A percentile compares a stretch with the other conserved stretches of the same genome.
phyloP scores from a whole-genome alignment of 2,797 vertebrate species.

The Crenuchus spilurus region DNA sequence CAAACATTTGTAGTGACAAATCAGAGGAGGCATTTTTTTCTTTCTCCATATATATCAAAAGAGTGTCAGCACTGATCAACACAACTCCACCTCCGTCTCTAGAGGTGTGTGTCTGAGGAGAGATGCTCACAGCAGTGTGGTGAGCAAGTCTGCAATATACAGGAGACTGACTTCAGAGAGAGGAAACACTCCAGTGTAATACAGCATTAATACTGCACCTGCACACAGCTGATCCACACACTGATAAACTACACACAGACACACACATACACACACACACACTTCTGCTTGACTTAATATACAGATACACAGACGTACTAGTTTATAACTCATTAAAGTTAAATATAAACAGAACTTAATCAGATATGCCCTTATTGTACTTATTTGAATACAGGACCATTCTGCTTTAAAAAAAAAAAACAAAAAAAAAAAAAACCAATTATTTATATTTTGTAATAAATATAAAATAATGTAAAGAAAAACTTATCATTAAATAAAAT shows the following conservation, averaged over 20 bases:
- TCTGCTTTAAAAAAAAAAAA: no score
- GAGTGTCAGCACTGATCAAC: constrained; percentile 5
- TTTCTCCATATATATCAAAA: constrained; percentile 30
- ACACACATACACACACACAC: background rate
- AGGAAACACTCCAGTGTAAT: background rate
- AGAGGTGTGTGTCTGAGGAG: no score
- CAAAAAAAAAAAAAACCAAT: no score
- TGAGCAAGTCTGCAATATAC: background rate
- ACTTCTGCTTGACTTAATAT: no score
- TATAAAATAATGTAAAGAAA: no score
- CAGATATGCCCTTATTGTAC: no score
- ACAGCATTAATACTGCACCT: constrained; percentile 8
- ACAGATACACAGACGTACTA: no score
- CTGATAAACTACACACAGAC: background rate
- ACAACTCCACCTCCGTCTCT: constrained; percentile 16
- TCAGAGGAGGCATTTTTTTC: background rate
- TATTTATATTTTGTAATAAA: no score
- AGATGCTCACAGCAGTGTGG: background rate
- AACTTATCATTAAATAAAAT: no score
- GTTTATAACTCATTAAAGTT: no score
- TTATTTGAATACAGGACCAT: no score
- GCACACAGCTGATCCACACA: constrained; percentile 15
- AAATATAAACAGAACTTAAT: no score
- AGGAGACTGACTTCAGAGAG: background rate
- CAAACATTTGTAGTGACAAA: constrained; percentile 5